Percentiles rank a stretch among this genome's conserved stretches.
Conservation (phyloP, 2,888 invertebrate genomes). For the Brachylomia viminalis region DNA sequence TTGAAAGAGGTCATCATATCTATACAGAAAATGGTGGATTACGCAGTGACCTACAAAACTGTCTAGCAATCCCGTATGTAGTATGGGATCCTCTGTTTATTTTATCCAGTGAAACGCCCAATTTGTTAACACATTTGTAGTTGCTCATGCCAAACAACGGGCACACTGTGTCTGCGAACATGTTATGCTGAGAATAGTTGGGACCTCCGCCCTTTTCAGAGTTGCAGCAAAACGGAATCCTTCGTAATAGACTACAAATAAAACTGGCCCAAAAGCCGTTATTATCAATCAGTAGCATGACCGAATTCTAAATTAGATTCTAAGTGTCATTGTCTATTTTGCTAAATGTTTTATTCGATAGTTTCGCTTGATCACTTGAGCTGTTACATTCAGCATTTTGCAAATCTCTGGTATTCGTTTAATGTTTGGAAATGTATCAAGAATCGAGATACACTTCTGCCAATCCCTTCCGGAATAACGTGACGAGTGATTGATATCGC, state of each 20-base stretch:
- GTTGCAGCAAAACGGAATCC: not conserved
- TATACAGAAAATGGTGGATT: not conserved
- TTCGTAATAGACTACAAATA: not conserved
- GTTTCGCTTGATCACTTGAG: not conserved
- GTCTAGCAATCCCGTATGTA: not conserved
- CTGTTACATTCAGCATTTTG: constrained; percentile 16
- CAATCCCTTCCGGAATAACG: constrained; percentile 17
- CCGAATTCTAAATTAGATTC: not conserved
- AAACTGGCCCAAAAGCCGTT: not conserved
- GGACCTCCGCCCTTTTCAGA: too few species aligned
- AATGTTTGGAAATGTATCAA: constrained; percentile 44
- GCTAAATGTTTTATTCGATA: not conserved
- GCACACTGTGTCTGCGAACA: not conserved
- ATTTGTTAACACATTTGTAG: not conserved
- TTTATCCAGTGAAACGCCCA: not conserved
- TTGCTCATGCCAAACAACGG: not conserved
- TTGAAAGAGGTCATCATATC: constrained; percentile 31
- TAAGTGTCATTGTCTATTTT: not conserved
- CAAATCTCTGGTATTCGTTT: constrained; percentile 14
- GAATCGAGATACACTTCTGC: constrained; percentile 25
- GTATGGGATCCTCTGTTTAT: not conserved
- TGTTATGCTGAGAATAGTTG: not conserved
- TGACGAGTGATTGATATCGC: constrained; percentile 44
- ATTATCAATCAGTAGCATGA: not conserved
- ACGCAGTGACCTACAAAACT: not conserved